Evolutionary conservation across 2,113 vertebrate species (phyloP).

Genomic region (Chaenocephalus aceratus): DNA sequence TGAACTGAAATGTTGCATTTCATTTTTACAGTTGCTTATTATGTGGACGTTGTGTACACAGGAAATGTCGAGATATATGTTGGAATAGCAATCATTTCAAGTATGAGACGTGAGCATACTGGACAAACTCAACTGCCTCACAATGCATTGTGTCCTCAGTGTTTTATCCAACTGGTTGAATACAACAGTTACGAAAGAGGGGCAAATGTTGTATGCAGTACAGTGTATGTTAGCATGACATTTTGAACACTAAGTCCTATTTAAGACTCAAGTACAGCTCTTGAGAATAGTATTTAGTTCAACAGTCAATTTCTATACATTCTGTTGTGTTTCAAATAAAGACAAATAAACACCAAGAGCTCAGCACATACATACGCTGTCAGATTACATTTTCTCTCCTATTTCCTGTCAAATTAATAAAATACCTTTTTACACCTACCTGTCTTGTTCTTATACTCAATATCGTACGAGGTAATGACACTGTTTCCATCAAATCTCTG

Average conservation of each 20-base stretch:
- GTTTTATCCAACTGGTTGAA: too few relatives aligned
- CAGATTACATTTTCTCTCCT: neutral
- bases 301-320: neutral
- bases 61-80: too few relatives aligned
- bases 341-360: neutral
- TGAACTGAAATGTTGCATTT: neutral
- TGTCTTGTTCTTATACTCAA: slow-evolving; percentile 99
- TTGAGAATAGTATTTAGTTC: too few relatives aligned
- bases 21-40: neutral
- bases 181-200: too few relatives aligned
- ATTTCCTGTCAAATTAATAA: neutral
- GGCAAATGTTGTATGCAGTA: neutral
- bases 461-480: slow-evolving; percentile 96
- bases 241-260: neutral
- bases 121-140: neutral
- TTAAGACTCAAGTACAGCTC: too few relatives aligned
- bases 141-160: too few relatives aligned
- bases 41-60: too few relatives aligned
- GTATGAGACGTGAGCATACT: neutral
- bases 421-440: slow-evolving; percentile 76
- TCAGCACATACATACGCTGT: neutral
- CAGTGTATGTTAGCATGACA: neutral
- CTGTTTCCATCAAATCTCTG: slow-evolving; percentile 98
- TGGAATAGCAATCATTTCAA: neutral
- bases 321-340: neutral